Conservation (phyloP, 30 jellyfish, hydroid and myxozoan genomes). For the Cassiopea andromeda region DNA sequence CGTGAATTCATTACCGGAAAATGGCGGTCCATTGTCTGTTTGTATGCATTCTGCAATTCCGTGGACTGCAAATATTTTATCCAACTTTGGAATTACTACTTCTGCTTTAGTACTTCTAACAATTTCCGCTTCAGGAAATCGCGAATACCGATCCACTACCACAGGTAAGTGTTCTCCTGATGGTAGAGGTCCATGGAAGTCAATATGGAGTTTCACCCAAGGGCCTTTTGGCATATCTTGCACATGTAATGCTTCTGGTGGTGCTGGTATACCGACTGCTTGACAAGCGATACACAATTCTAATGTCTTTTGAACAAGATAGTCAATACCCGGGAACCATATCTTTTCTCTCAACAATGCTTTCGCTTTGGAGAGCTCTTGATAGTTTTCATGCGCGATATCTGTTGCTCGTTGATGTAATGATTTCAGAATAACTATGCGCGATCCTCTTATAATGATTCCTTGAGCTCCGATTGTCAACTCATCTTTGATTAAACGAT, state of each 20-base stretch:
- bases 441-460: not conserved
- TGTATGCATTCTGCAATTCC: too few species aligned
- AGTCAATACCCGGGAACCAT: not conserved
- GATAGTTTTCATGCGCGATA: not conserved
- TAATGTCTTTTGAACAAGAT: not conserved
- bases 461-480: not conserved
- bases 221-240: too few species aligned
- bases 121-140: not conserved
- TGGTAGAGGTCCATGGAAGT: too few species aligned
- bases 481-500: not conserved
- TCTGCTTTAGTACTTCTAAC: too few species aligned
- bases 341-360: not conserved
- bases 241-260: not conserved
- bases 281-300: not conserved
- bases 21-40: too few species aligned
- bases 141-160: too few species aligned
- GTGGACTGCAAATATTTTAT: too few species aligned
- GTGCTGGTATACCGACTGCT: not conserved
- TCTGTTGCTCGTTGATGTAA: not conserved
- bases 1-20: too few species aligned
- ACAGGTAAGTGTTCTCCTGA: too few species aligned
- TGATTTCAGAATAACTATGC: not conserved
- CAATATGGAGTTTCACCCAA: too few species aligned
- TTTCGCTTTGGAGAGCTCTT: not conserved
- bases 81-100: too few species aligned